Evolutionary conservation across 2,797 vertebrate genomes (phyloP).

Genomic region (Diplodus puntazzo): DNA sequence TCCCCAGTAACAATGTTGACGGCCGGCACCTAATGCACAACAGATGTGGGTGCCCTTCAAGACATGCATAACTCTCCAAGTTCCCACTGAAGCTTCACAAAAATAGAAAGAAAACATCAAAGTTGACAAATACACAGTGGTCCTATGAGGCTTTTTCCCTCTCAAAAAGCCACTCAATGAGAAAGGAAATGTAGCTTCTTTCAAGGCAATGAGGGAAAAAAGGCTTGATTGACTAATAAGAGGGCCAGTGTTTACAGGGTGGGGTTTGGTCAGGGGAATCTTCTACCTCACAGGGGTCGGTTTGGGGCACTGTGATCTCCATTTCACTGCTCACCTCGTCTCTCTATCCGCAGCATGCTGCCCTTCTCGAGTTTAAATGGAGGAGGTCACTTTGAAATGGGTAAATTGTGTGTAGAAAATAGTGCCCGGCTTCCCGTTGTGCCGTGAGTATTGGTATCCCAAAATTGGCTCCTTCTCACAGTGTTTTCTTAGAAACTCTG

Average conservation of each 20-base stretch:
- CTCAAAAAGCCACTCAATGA: slow-evolving; percentile 58
- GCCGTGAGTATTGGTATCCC: slow-evolving; percentile 66
- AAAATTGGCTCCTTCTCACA: slow-evolving; percentile 74
- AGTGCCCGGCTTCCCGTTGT: slow-evolving; percentile 66
- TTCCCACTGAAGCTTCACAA: slow-evolving; percentile 85
- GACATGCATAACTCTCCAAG: slow-evolving; percentile 78
- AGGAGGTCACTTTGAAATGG: slow-evolving; percentile 80
- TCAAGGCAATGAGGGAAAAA: slow-evolving; percentile 51
- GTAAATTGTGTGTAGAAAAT: slow-evolving; percentile 84
- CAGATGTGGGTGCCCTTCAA: slow-evolving; percentile 93
- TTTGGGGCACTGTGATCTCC: slow-evolving; percentile 78
- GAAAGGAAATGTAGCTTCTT: slow-evolving; percentile 68
- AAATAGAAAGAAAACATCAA: slow-evolving; percentile 82
- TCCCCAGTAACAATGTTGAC: slow-evolving; percentile 97
- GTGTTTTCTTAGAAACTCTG: slow-evolving; percentile 78
- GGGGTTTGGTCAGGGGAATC: slow-evolving; percentile 73
- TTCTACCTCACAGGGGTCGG: slow-evolving; percentile 75
- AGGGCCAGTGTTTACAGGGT: slow-evolving; percentile 74
- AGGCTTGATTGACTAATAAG: slow-evolving; percentile 76
- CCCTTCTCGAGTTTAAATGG: slow-evolving; percentile 81
- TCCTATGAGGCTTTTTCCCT: slow-evolving; percentile 68
- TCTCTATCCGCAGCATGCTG: slow-evolving; percentile 71
- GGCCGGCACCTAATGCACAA: slow-evolving; percentile 95
- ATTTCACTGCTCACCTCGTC: slow-evolving; percentile 80
- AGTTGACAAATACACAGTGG: slow-evolving; percentile 80